Evolutionary conservation across 2,113 vertebrate genomes (phyloP), one percentile per base, ranked within the genome.

Genomic region (Channa argus): DNA sequence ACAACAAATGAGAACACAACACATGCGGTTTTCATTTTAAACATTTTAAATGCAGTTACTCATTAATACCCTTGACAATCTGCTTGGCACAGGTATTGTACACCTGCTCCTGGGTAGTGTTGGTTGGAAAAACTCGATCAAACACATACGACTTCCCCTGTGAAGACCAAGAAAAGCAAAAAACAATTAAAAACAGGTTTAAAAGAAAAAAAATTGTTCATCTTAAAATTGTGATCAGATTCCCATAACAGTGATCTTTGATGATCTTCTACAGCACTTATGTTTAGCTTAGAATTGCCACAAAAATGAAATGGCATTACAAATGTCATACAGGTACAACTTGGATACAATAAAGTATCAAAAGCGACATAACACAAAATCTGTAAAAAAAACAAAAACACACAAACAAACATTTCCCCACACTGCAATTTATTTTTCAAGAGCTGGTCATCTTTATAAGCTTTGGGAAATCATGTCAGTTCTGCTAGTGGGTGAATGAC

Each of bases 101-200:
- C 38, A 98, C 97, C 80, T 98, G 97, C 86, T 98, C 97, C 91
- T 98, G 97, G 60, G 97, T 98, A 59, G 97, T 98, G 93, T 98
- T 97, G 81, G 96, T 97, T 9, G 96, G 96, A 80, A 98, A 98
- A 49, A 98, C 96, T 0, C 94, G 94, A 63, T 98, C 97, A 55
- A 98, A 98, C 2, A 67, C 93, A 14, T 94, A 98, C 1, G 96
- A 93, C 67, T 92, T 97, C 36, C 96, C 96, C 97, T 98, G 90
- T 52, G 8, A 58, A 69, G 9, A 69, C 4, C 56, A 71, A 0
- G 2, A 75, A 70, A 1, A 51, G 54, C 3, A 53, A 61, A 51
- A 52, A 10, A 63, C 6, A 14, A 1, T 60, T 24, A 41, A 13
- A 1, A 41, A 41, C 60, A 24, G 49, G 34, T 8, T 62, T 10